These are phyloP conservation scores for Platorchestia sp. DNA, from an alignment of 1,140 invertebrate species.

Conservation along the genomic window DNA sequence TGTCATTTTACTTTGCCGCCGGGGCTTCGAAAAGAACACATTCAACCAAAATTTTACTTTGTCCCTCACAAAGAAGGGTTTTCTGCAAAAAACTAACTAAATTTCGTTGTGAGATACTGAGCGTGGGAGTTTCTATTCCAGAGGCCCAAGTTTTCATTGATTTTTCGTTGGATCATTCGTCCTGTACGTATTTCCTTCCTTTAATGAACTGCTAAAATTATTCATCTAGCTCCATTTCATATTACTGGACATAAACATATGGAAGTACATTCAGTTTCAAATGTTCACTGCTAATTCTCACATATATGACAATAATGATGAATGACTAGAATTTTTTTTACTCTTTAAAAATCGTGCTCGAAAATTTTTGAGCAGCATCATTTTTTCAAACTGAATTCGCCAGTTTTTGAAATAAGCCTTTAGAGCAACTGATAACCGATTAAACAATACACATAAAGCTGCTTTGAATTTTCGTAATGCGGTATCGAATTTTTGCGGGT, in stretches of 20 bases:
- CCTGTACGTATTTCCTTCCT: background rate
- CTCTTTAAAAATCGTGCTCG: too few relatives aligned
- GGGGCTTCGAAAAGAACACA: background rate
- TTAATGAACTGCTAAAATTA: background rate
- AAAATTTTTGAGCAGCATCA: background rate
- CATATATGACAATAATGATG: too few relatives aligned
- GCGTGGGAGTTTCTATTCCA: background rate
- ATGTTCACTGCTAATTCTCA: too few relatives aligned
- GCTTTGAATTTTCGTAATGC: too few relatives aligned
- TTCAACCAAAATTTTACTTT: constrained; percentile 17
- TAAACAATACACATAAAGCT: too few relatives aligned
- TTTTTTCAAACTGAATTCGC: background rate
- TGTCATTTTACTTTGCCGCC: background rate
- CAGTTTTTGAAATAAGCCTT: background rate
- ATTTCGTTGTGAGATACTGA: background rate
- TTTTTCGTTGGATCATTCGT: background rate
- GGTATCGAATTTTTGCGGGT: too few relatives aligned
- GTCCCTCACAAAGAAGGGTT: background rate
- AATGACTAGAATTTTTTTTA: too few relatives aligned
- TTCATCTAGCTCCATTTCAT: background rate
- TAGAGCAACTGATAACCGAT: background rate
- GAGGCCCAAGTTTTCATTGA: background rate
- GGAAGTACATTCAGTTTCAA: too few relatives aligned
- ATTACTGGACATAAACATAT: too few relatives aligned
- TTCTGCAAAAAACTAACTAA: background rate